A percentile compares a stretch with the other conserved stretches of the same genome.
phyloP scores from a whole-genome alignment of 2,113 vertebrate species.

The Bostrychus sinensis region DNA sequence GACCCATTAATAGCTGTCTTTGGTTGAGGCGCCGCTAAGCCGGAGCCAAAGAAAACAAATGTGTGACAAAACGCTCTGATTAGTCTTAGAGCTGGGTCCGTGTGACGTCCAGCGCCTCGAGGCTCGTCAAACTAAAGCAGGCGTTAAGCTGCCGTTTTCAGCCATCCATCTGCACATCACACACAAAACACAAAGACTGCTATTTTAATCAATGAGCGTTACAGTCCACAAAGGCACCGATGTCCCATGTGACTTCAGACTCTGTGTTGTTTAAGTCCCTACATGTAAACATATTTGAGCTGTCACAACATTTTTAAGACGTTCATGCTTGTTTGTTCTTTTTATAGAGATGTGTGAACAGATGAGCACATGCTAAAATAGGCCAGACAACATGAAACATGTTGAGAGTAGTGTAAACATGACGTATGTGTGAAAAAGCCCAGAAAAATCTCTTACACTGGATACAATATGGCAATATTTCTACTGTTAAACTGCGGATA shows the following conservation, averaged over 20 bases:
- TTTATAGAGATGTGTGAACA: background rate
- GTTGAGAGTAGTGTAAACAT: background rate
- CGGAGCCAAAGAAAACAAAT: background rate
- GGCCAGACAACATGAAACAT: background rate
- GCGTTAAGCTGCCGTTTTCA: background rate
- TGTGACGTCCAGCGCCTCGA: background rate
- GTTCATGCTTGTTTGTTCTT: background rate
- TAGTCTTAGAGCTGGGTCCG: background rate
- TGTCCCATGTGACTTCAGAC: background rate
- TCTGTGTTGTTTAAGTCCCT: background rate
- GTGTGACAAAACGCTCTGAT: constrained; percentile 5
- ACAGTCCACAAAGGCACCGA: background rate
- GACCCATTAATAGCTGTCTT: constrained; percentile 2
- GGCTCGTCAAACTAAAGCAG: background rate
- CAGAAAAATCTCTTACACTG: background rate
- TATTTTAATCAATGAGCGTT: constrained; percentile 4
- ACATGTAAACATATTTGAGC: constrained; percentile 1
- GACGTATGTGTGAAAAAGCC: background rate
- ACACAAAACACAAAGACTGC: background rate
- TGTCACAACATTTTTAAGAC: constrained; percentile 2
- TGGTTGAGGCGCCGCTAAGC: background rate
- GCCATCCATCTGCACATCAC: background rate
- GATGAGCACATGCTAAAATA: background rate
- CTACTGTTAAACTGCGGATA: background rate
- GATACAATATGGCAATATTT: no score